Percentiles rank a stretch among this genome's conserved stretches.
phyloP scores from a whole-genome alignment of 2,888 invertebrate species.

The Drosophila glabriapex region DNA sequence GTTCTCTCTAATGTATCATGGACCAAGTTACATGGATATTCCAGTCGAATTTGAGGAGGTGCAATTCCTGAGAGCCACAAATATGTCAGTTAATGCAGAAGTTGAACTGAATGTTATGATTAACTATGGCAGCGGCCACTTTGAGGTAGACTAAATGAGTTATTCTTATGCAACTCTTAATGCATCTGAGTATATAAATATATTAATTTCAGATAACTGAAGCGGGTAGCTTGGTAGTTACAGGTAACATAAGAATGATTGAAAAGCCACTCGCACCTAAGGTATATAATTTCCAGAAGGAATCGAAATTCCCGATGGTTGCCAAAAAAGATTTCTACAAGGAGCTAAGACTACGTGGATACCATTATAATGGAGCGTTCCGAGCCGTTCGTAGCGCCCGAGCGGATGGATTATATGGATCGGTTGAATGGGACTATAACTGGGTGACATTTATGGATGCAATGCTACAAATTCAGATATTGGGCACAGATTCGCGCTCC shows the following conservation, averaged over 20 bases:
- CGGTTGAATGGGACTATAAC: slow-evolving; percentile 90
- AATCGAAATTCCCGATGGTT: slow-evolving; percentile 83
- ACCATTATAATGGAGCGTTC: slow-evolving; percentile 87
- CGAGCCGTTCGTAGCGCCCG: slow-evolving; percentile 80
- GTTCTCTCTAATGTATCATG: slow-evolving; percentile 89
- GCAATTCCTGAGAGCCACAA: slow-evolving; percentile 93
- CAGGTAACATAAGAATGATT: slow-evolving; percentile 88
- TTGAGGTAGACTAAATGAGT: slow-evolving; percentile 85
- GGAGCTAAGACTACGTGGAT: slow-evolving; percentile 90
- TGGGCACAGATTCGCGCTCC: slow-evolving; percentile 89
- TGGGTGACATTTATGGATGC: slow-evolving; percentile 96
- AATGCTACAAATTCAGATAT: slow-evolving; percentile 93
- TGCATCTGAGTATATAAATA: background rate
- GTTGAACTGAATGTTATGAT: slow-evolving; percentile 87
- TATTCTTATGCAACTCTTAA: fast-evolving
- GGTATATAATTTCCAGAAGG: slow-evolving; percentile 50
- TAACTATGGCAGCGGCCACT: slow-evolving; percentile 88
- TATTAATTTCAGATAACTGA: slow-evolving; percentile 87
- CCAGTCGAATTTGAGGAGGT: slow-evolving; percentile 94
- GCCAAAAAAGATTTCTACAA: slow-evolving; percentile 89
- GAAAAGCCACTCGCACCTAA: slow-evolving; percentile 65
- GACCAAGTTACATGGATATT: slow-evolving; percentile 89
- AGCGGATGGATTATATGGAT: slow-evolving; percentile 82
- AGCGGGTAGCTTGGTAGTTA: slow-evolving; percentile 89
- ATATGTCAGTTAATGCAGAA: slow-evolving; percentile 89